These are phyloP conservation scores for Mactra quadrangularis DNA, from an alignment of 1,140 invertebrate species.

Conservation along the genomic window DNA sequence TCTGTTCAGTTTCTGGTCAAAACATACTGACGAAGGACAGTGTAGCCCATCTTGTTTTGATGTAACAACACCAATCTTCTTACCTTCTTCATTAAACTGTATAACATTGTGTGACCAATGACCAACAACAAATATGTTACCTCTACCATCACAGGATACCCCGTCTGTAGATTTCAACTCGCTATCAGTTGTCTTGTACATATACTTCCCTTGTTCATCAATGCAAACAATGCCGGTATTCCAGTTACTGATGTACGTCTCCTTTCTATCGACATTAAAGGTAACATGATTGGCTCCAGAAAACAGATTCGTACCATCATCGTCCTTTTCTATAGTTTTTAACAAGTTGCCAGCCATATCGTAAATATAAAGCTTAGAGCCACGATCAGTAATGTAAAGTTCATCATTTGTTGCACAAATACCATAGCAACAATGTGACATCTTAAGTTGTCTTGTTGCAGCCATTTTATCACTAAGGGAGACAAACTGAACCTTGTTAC, in stretches of 20 bases:
- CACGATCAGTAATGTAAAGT: slow-evolving; percentile 7
- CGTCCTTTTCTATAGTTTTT: background rate
- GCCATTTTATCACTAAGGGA: slow-evolving; percentile 11
- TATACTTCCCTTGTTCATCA: background rate
- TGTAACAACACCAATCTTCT: slow-evolving; percentile 1
- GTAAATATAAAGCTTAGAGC: slow-evolving; percentile 3
- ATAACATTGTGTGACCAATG: slow-evolving; percentile 11
- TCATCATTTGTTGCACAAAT: slow-evolving; percentile 13
- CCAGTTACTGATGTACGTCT: background rate
- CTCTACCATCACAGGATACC: slow-evolving; percentile 11
- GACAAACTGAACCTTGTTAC: slow-evolving; percentile 13
- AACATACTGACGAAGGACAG: background rate
- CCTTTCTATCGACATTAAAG: background rate
- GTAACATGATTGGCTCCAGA: background rate
- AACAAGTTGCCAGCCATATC: slow-evolving; percentile 17
- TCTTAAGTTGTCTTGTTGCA: background rate
- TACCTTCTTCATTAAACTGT: slow-evolving; percentile 18
- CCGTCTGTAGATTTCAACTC: background rate
- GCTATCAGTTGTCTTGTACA: background rate
- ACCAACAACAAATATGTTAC: slow-evolving; percentile 22
- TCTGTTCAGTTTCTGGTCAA: background rate
- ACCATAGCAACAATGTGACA: slow-evolving; percentile 17
- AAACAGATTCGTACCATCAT: slow-evolving; percentile 7
- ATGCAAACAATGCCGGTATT: slow-evolving; percentile 6
- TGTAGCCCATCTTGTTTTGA: background rate